Evolutionary conservation across 2,113 vertebrate species (phyloP).

Genomic region (Chaenocephalus aceratus): DNA sequence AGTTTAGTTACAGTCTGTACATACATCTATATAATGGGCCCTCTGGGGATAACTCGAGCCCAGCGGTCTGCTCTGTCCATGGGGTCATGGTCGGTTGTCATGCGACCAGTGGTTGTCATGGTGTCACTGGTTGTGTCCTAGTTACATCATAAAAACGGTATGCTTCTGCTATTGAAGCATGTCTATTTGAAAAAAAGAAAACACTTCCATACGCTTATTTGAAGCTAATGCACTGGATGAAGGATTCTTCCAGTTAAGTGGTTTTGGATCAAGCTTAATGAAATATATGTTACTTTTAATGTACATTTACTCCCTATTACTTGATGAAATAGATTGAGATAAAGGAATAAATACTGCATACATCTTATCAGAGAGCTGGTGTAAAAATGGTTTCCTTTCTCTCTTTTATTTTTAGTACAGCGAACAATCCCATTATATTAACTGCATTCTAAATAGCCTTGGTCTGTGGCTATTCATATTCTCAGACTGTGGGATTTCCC

Average conservation of each 20-base stretch:
- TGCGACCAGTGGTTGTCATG: slow-evolving; percentile 63
- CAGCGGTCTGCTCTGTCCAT: slow-evolving; percentile 38
- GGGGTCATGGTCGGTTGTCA: slow-evolving; percentile 65
- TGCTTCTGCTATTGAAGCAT: too few species aligned
- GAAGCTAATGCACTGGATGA: too few species aligned
- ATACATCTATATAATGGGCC: background rate
- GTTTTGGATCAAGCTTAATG: too few species aligned
- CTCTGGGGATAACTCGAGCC: slow-evolving; percentile 48
- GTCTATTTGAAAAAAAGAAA: too few species aligned
- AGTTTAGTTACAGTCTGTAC: background rate
- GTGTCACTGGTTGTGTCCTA: slow-evolving; percentile 49
- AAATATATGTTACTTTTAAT: background rate
- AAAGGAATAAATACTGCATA: background rate
- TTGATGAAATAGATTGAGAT: background rate
- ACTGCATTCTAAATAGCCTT: background rate
- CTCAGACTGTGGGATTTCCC: too few species aligned
- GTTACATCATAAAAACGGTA: slow-evolving; percentile 23
- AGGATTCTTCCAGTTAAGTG: too few species aligned
- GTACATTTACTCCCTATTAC: background rate
- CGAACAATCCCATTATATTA: background rate
- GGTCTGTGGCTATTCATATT: too few species aligned
- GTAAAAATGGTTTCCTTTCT: too few species aligned
- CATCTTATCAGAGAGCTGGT: too few species aligned
- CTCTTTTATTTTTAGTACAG: background rate
- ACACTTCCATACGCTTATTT: too few species aligned